Conservation (phyloP, 53 echinoderm and acorn worm genomes). For the Paelopatides confundens region DNA sequence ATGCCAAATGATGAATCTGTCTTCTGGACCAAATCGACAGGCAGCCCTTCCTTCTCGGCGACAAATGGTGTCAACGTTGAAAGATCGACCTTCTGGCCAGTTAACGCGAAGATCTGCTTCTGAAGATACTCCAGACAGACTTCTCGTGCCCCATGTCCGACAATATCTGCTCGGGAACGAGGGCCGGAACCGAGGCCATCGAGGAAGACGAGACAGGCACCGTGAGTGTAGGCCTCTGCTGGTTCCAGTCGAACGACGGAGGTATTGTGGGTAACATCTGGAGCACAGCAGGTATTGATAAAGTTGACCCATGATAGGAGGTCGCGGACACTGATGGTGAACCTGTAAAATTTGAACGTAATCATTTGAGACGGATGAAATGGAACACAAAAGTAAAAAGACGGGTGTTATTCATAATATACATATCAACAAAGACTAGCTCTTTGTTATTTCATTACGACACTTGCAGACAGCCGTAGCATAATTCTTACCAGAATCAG, state of each 20-base stretch:
- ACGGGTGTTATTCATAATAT: too few species aligned
- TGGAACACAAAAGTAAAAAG: too few species aligned
- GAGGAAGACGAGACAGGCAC: constrained; percentile 96
- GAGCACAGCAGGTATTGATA: constrained; percentile 87
- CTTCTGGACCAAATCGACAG: constrained; percentile 8
- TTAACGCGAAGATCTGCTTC: constrained; percentile 68
- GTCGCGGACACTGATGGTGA: constrained; percentile 93
- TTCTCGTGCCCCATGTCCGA: constrained; percentile 54
- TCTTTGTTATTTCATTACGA: too few species aligned
- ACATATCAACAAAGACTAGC: too few species aligned
- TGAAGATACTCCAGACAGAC: constrained; percentile 74
- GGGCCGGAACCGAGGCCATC: constrained; percentile 93
- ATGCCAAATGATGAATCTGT: constrained; percentile 79
- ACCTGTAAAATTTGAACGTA: constrained; percentile 54
- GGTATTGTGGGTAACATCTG: not conserved
- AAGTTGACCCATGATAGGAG: constrained; percentile 97
- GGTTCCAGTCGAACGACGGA: constrained; percentile 58
- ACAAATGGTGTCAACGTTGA: constrained; percentile 69
- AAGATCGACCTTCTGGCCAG: constrained; percentile 87
- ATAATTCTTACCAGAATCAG: too few species aligned
- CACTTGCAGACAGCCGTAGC: too few species aligned
- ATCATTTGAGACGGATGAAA: too few species aligned
- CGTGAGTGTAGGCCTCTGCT: constrained; percentile 86
- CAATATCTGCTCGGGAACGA: not conserved
- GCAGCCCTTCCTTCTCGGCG: not conserved